phyloP scores from a whole-genome alignment of 2,888 invertebrate species.

The Pristionchus exspectatus region DNA sequence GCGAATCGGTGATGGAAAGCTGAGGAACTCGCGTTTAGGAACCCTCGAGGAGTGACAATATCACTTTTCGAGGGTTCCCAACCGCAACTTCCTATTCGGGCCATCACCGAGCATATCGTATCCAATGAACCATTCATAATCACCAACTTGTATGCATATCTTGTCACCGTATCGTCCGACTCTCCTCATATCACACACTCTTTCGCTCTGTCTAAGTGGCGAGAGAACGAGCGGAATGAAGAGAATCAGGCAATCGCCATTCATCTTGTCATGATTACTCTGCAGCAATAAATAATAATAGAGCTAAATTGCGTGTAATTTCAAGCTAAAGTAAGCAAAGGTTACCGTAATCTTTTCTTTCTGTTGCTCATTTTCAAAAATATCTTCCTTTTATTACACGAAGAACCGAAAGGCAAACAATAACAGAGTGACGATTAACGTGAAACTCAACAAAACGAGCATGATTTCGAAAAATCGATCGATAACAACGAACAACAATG shows the following conservation, averaged over 20 bases:
- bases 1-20: no score
- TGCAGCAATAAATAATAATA: not conserved
- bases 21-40: no score
- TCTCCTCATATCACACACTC: no score
- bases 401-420: not conserved
- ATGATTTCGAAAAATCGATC: not conserved
- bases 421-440: not conserved
- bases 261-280: not conserved
- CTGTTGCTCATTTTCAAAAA: not conserved
- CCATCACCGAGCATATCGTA: no score
- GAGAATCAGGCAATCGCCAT: not conserved
- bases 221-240: no score
- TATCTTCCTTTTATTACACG: not conserved
- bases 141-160: not conserved
- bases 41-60: not conserved
- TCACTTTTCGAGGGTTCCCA: not conserved
- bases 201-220: no score
- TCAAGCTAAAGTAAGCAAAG: no score
- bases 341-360: no score
- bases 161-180: not conserved
- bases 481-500: slow-evolving; percentile 10
- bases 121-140: not conserved
- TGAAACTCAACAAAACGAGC: not conserved
- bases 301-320: no score
- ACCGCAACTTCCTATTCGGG: no score